A percentile compares a stretch with the other conserved stretches of the same genome.
These are phyloP conservation scores for Phenganax subtilis DNA, from an alignment of 92 coral and sea anemone genomes.

Conservation along the genomic window DNA sequence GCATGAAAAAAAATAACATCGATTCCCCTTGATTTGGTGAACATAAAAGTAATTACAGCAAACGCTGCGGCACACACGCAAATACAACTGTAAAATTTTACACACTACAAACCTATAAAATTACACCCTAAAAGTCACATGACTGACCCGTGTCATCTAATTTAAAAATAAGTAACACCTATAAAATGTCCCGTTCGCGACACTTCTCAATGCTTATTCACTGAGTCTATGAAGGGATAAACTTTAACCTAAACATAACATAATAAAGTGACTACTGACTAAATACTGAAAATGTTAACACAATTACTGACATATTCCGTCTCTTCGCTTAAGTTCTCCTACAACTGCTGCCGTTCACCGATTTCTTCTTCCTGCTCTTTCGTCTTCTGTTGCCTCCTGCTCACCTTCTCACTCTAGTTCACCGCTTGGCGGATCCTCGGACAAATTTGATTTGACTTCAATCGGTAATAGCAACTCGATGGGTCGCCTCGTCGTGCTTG, in stretches of 20 bases:
- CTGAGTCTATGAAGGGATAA: background rate
- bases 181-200: background rate
- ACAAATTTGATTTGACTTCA: background rate
- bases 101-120: no score
- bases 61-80: no score
- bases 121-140: no score
- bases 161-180: no score
- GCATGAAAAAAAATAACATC: no score
- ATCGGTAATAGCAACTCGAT: background rate
- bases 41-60: no score
- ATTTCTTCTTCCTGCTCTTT: background rate
- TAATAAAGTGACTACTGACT: no score
- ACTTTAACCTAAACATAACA: background rate
- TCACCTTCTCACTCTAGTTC: background rate
- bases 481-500: background rate
- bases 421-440: background rate
- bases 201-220: background rate
- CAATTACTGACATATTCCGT: background rate
- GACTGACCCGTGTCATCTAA: no score
- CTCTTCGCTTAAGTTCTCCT: background rate
- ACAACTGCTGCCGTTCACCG: background rate
- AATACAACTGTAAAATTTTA: background rate
- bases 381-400: background rate
- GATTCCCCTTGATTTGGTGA: no score
- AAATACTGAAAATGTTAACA: no score